Conservation (phyloP, 1,140 invertebrate genomes). For the Cotesia glomerata region DNA sequence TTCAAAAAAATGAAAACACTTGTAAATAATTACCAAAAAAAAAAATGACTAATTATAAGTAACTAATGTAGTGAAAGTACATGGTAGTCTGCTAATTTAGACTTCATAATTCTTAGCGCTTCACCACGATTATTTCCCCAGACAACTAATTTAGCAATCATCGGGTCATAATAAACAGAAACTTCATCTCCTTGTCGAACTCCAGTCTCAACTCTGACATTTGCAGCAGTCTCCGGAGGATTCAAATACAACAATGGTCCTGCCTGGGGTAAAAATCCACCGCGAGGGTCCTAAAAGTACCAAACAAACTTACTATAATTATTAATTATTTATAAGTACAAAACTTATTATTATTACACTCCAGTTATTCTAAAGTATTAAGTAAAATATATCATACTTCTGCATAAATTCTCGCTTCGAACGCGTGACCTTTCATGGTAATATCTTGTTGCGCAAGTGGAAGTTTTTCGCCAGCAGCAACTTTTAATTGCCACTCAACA, state of each 20-base stretch:
- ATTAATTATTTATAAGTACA: neutral
- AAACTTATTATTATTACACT: neutral
- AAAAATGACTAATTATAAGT: slow-evolving; percentile 16
- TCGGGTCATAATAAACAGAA: slow-evolving; percentile 98
- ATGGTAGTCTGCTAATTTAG: slow-evolving; percentile 83
- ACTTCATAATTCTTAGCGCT: slow-evolving; percentile 81
- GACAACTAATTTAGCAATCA: slow-evolving; percentile 98
- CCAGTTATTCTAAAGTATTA: neutral
- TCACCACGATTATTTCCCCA: slow-evolving; percentile 86
- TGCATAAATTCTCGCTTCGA: slow-evolving; percentile 96
- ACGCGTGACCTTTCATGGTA: slow-evolving; percentile 79
- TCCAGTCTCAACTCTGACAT: slow-evolving; percentile 81
- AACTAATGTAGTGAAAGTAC: slow-evolving; percentile 60
- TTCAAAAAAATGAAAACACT: too few species aligned
- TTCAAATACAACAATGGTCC: slow-evolving; percentile 77
- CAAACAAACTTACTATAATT: neutral
- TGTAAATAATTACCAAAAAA: neutral
- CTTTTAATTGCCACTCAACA: slow-evolving; percentile 94
- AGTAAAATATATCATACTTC: slow-evolving; percentile 65
- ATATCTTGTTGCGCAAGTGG: slow-evolving; percentile 84
- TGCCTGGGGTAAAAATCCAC: slow-evolving; percentile 89
- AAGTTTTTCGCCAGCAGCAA: slow-evolving; percentile 85
- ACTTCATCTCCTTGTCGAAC: slow-evolving; percentile 85
- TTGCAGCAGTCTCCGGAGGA: slow-evolving; percentile 66
- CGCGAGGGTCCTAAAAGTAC: slow-evolving; percentile 68